Evolutionary conservation across 1,140 invertebrate genomes (phyloP), one percentile per base, ranked within the genome.

Genomic region (Trichoplusia ni): DNA sequence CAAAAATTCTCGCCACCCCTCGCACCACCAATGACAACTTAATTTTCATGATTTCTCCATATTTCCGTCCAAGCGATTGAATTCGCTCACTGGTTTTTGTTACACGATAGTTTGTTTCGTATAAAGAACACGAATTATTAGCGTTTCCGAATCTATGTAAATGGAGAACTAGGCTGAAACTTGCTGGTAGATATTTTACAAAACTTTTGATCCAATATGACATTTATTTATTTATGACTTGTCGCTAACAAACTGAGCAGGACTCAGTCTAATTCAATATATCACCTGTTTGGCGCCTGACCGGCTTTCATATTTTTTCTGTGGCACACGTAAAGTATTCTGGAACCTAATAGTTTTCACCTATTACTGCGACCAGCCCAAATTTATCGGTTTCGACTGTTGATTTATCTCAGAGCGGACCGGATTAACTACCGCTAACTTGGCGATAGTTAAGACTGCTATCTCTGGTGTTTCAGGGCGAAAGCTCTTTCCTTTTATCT

Each of bases 401-500:
- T 90, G 86, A 90, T 88, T 90, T 90, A 90, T 90, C 79, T 80
- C 31, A 78, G 75, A 77, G 76, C 77, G 69, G 73, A 77, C 73
- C 78, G 85, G 86, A 88, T 90, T 89, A 90, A 90, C 77, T 89
- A 86, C 84, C 81, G 84, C 88, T 90, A 90, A 90, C 82, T 90
- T 88, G 84, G 84, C 85, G 84, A 90, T 90, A 90, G 88, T 90
- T 90, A 90, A 90, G 86, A 86, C 83, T 84, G 73, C 86, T 89
- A 89, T 89, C 87, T 86, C 77, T 84, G 82, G 84, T 88, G 81
- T 89, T 87, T 81, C 82, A 82, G 81, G 80, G 81, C 77, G 78
- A 84, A 86, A 89, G 85, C 84, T 86, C 85, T 89, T 86, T 88
- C 85, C 88, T 90, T 90, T 90, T 90, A 90, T 90, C 88, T 90